These are phyloP conservation scores for Cyrtonyx montezumae DNA, from an alignment of 2,113 vertebrate species.

Conservation along the genomic window DNA sequence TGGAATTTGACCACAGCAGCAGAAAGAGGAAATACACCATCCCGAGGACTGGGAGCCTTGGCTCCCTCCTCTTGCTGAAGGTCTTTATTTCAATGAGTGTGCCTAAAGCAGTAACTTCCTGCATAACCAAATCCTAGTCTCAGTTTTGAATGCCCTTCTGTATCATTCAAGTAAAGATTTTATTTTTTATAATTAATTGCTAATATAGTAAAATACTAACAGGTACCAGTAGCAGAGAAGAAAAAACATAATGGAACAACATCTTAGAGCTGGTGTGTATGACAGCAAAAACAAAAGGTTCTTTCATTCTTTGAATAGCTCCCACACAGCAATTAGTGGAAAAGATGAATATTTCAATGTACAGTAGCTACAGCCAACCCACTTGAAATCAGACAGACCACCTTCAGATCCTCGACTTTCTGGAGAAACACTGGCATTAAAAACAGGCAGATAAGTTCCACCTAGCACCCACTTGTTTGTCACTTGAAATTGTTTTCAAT, in stretches of 20 bases:
- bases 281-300: conserved; percentile 68
- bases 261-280: conserved; percentile 53
- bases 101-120: neutral
- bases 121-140: neutral
- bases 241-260: conserved; percentile 51
- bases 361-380: conserved; percentile 53
- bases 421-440: conserved; percentile 43
- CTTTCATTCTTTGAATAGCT: conserved; percentile 72
- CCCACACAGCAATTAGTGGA: conserved; percentile 75
- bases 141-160: neutral
- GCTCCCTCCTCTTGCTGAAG: neutral
- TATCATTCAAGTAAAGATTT: conserved; percentile 16
- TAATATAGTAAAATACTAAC: conserved; percentile 61
- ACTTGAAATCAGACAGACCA: conserved; percentile 47
- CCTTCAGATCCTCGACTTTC: conserved; percentile 40
- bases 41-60: neutral
- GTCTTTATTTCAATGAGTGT: neutral
- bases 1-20: neutral
- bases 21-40: neutral
- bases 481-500: conserved; percentile 30
- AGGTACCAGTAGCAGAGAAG: conserved; percentile 55
- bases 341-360: conserved; percentile 63
- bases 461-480: neutral
- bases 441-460: neutral
- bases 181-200: conserved; percentile 52